Conservation (phyloP, 2,888 invertebrate genomes). For the Xylota sylvarum region DNA sequence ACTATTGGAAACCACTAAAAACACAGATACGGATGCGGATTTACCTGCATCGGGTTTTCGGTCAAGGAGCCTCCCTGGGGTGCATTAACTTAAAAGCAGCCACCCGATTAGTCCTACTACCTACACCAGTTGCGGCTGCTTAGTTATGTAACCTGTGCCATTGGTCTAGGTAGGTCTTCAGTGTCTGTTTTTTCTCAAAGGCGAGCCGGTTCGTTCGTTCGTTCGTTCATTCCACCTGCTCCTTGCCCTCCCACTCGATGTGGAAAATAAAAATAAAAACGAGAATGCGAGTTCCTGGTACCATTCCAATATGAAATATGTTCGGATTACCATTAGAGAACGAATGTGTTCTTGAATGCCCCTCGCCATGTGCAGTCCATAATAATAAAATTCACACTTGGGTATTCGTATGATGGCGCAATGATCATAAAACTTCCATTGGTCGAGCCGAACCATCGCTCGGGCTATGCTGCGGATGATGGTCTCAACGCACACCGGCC, state of each 20-base stretch:
- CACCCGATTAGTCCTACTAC: slow-evolving; percentile 31
- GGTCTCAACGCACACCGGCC: slow-evolving; percentile 61
- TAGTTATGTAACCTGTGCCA: slow-evolving; percentile 66
- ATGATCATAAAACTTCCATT: slow-evolving; percentile 66
- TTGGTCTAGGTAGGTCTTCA: slow-evolving; percentile 34
- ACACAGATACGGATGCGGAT: slow-evolving; percentile 76
- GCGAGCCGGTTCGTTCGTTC: too few species aligned
- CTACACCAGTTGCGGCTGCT: slow-evolving; percentile 70
- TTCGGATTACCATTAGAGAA: slow-evolving; percentile 63
- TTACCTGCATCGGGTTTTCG: slow-evolving; percentile 76
- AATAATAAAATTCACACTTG: slow-evolving; percentile 77
- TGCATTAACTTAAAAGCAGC: slow-evolving; percentile 76
- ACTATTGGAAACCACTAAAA: slow-evolving; percentile 77
- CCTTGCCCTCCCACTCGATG: slow-evolving; percentile 28
- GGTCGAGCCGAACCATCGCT: too few species aligned
- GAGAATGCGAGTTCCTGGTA: slow-evolving; percentile 43
- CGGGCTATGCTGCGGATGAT: slow-evolving; percentile 39
- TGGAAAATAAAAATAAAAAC: background rate
- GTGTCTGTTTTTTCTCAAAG: slow-evolving; percentile 59
- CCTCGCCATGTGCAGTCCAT: slow-evolving; percentile 63
- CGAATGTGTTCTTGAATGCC: slow-evolving; percentile 33
- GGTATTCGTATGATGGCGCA: slow-evolving; percentile 67
- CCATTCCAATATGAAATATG: slow-evolving; percentile 72
- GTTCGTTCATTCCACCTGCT: background rate
- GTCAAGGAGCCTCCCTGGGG: slow-evolving; percentile 75